Base-by-base conservation (phyloP, 2,797 vertebrate genomes). In the Poliocrania exsul region DNA sequence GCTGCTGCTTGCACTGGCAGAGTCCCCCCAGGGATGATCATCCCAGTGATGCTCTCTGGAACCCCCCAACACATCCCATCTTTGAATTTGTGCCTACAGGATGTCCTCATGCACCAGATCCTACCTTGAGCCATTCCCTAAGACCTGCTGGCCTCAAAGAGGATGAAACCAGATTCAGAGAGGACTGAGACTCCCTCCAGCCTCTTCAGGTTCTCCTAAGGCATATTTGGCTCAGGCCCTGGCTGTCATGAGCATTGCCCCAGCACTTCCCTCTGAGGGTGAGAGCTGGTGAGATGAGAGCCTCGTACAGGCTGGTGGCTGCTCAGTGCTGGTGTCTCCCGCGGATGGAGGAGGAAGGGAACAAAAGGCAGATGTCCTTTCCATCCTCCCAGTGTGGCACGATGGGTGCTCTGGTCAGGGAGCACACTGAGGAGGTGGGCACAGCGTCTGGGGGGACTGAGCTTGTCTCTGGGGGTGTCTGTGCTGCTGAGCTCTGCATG, bases 201-300 rank as follows among this genome's bases (percentile, higher is more conserved):
- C 60, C 13, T 61, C 42, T 70, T 62, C 44, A 25, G 9, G 11
- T 74, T 57, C 28, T 18, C 35, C 29, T 11, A 16, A 18, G 25
- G 2, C 0, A 2, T 6, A 4, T 50, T 26, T 24, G 24, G 38
- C 50, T 65, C 38, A 44, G 26, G n/a, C 9, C 11, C 38, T 42
- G 49, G 16, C 26, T 51, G 33, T 0, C 0, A 24, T 14, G 46
- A 58, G 31, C 16, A 6, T 54, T 6, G 1, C 23, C 37, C 33
- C 64, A 54, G 31, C 0, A 0, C 26, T 56, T 35, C 57, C 42
- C 24, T 70, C n/a, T 12, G 16, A 74, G 31, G 40, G 61, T 64
- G 29, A 64, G 40, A 44, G 21, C 29, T 44, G 61, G 61, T 64
- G 77, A 78, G 51, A 28, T 4, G 24, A 29, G 62, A 88, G 44